phyloP scores from a whole-genome alignment of 2,888 invertebrate species.

The Clunio marinus region DNA sequence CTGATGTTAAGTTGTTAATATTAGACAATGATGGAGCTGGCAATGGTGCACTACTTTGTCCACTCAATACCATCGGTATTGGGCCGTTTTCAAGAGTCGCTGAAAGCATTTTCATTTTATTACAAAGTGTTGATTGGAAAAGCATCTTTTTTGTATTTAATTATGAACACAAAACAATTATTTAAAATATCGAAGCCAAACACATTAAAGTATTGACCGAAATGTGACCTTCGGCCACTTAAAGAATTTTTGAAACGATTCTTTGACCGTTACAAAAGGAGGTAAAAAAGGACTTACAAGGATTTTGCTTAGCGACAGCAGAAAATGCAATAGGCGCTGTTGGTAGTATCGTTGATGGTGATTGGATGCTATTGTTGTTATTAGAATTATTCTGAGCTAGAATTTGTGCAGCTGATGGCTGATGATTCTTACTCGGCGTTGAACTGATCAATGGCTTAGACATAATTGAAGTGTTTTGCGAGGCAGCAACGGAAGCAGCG shows the following conservation, averaged over 20 bases:
- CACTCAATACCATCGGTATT: slow-evolving; percentile 41
- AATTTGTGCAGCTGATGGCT: slow-evolving; percentile 43
- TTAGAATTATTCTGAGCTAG: slow-evolving; percentile 45
- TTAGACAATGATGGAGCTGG: slow-evolving; percentile 42
- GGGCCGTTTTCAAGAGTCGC: slow-evolving; percentile 37
- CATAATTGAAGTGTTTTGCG: slow-evolving; percentile 29
- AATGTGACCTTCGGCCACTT: no score
- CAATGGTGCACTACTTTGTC: slow-evolving; percentile 43
- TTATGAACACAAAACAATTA: no score
- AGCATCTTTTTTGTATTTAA: no score
- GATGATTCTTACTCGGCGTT: slow-evolving; percentile 50
- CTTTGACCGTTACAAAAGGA: no score
- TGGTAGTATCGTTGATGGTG: slow-evolving; percentile 49
- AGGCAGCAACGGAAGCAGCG: slow-evolving; percentile 39
- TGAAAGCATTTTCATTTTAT: neutral
- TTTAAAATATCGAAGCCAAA: no score
- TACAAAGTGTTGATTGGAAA: no score
- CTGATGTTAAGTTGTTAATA: slow-evolving; percentile 10
- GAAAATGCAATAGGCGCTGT: slow-evolving; percentile 57
- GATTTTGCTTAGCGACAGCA: slow-evolving; percentile 58
- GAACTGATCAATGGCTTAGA: slow-evolving; percentile 48
- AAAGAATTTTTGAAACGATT: no score
- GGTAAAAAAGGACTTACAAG: slow-evolving; percentile 48
- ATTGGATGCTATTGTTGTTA: slow-evolving; percentile 42
- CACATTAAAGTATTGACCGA: no score